Evolutionary conservation across 2,888 invertebrate genomes (phyloP).

Genomic region (Eurois occulta): DNA sequence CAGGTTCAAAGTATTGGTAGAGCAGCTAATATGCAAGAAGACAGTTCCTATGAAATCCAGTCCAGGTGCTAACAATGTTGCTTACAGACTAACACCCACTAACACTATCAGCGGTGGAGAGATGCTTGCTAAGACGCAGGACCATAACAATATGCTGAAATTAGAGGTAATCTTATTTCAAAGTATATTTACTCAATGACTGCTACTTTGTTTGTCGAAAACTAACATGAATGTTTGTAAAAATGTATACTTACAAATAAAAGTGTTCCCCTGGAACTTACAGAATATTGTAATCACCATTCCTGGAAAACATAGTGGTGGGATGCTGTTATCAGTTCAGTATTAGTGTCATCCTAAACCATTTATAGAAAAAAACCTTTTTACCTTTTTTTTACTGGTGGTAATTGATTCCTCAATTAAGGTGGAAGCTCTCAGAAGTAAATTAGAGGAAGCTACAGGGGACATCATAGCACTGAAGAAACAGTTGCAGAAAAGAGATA

Average conservation of each 20-base stretch:
- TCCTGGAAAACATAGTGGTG: neutral
- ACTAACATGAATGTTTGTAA: neutral
- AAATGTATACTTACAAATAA: neutral
- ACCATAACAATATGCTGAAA: slow-evolving; percentile 90
- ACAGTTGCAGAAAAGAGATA: slow-evolving; percentile 80
- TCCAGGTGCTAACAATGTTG: slow-evolving; percentile 73
- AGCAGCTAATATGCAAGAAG: slow-evolving; percentile 92
- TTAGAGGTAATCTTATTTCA: slow-evolving; percentile 80
- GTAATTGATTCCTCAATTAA: slow-evolving; percentile 58
- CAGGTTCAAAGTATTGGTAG: slow-evolving; percentile 94
- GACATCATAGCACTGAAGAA: slow-evolving; percentile 92
- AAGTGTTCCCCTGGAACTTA: neutral
- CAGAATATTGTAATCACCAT: neutral
- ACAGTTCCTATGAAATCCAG: slow-evolving; percentile 67
- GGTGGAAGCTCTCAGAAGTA: slow-evolving; percentile 93
- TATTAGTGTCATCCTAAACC: neutral
- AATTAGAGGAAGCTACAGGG: slow-evolving; percentile 93
- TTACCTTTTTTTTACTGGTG: neutral
- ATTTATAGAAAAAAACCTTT: neutral
- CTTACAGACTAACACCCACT: slow-evolving; percentile 80
- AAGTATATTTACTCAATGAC: neutral
- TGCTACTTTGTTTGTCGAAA: neutral
- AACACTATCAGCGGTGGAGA: slow-evolving; percentile 90
- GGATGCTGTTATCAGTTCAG: neutral
- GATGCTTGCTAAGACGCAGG: slow-evolving; percentile 90